phyloP scores from a whole-genome alignment of 2,888 invertebrate genomes.

The Dinocampus coccinellae region DNA sequence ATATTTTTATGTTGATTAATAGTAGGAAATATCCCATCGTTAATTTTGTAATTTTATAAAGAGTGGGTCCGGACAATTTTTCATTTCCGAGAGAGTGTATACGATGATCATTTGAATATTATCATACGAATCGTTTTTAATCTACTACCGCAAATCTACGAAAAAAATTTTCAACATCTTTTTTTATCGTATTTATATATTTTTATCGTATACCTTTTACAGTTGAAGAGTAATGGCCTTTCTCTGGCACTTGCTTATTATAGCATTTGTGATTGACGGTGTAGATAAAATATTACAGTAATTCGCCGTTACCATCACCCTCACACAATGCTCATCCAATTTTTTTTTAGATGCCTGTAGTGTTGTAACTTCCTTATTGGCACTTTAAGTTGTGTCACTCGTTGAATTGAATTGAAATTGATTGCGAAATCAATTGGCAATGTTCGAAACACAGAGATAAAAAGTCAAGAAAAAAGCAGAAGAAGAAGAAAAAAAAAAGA shows the following conservation, averaged over 20 bases:
- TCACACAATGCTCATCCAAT: background rate
- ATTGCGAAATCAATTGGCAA: slow-evolving; percentile 23
- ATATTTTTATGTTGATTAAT: background rate
- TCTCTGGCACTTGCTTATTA: too few relatives aligned
- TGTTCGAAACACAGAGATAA: too few relatives aligned
- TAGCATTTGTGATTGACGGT: background rate
- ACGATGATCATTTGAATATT: background rate
- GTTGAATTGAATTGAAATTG: slow-evolving; percentile 46
- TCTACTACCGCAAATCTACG: background rate
- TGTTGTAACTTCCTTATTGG: slow-evolving; percentile 8
- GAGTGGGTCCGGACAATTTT: background rate
- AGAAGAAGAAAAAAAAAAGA: background rate
- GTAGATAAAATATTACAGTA: background rate
- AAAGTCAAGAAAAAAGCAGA: background rate
- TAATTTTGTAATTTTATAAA: background rate
- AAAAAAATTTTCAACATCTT: background rate
- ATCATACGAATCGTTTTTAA: too few relatives aligned
- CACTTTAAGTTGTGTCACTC: slow-evolving; percentile 42
- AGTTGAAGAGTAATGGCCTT: too few relatives aligned
- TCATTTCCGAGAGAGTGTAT: background rate
- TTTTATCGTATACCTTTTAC: background rate
- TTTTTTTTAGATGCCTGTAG: background rate
- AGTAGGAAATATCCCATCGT: background rate
- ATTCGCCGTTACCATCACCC: background rate
- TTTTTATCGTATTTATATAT: background rate